Base-by-base conservation (phyloP, 2,113 vertebrate genomes). In the Leucopsar rothschildi region DNA sequence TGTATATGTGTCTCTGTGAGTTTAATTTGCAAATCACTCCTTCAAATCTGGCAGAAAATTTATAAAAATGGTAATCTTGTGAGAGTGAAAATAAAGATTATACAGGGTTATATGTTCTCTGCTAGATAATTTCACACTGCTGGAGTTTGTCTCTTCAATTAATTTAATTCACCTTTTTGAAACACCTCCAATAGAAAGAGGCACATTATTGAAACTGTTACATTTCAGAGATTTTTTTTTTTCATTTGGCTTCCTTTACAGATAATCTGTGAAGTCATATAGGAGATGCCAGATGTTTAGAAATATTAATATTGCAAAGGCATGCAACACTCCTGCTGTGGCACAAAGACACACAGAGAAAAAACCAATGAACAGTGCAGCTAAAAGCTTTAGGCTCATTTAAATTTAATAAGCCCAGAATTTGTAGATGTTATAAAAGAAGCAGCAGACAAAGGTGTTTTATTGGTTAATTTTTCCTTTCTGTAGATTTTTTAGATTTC, bases 251-350 rank as follows among this genome's bases (percentile, higher is more conserved):
- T 94, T 94, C 53, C 25, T 71, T 24, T 75, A 39, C 44, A 92
- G 71, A 63, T 92, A 81, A 33, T 86, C 47, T 61, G 76, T 73
- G 55, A 91, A 92, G 61, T 94, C 83, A 72, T 89, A 81, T 15
- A 89, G 23, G 45, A 93, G 69, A 83, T 91, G 47, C 68, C 83
- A 96, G 90, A 94, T 95, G 82, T 91, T 97, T 96, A 93, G 88
- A 93, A 95, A 93, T 94, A 96, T 92, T 95, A 96, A 95, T 92
- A 94, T 88, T 96, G 78, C 88, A 93, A 93, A 77, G 31, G 40
- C 76, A 90, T 82, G 63, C 60, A 76, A 65, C 64, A 89, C 77
- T 92, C 77, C 93, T 90, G 93, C 91, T 95, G 92, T 83, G 95
- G 49, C 72, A 89, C 50, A 92, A 91, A 92, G 66, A 31, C 82